phyloP scores from a whole-genome alignment of 2,797 vertebrate genomes.

The Melanogrammus aeglefinus region DNA sequence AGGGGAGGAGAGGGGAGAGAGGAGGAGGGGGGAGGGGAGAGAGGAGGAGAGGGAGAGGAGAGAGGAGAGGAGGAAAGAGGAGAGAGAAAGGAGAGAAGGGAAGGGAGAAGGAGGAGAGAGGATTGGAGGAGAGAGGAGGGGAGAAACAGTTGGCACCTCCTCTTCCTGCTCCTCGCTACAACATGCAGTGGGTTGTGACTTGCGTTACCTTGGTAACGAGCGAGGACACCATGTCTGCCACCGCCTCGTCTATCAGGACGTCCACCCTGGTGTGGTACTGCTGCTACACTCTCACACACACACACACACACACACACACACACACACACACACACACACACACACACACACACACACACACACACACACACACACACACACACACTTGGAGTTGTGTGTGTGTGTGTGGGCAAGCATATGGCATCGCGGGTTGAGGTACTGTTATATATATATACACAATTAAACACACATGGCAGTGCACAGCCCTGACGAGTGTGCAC shows the following conservation, averaged over 20 bases:
- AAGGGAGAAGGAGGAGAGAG: background rate
- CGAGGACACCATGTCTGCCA: slow-evolving; percentile 91
- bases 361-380: too few relatives aligned
- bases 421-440: too few relatives aligned
- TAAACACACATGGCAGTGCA: too few relatives aligned
- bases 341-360: background rate
- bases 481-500: too few relatives aligned
- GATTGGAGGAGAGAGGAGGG: background rate
- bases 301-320: background rate
- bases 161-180: background rate
- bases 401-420: too few relatives aligned
- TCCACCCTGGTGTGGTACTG: slow-evolving; percentile 99
- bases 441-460: too few relatives aligned
- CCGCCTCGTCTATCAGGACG: slow-evolving; percentile 89
- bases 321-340: too few relatives aligned
- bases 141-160: background rate
- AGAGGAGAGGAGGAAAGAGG: background rate
- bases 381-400: too few relatives aligned
- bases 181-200: background rate
- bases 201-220: slow-evolving; percentile 90
- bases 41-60: too few relatives aligned
- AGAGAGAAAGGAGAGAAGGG: background rate
- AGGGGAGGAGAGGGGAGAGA: background rate
- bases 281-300: slow-evolving; percentile 75
- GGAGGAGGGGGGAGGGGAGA: too few relatives aligned